Evolutionary conservation across 35 echinoderm and acorn worm genomes (phyloP), one percentile per base, ranked within the genome.

Genomic region (Ophiothrix spiculata): DNA sequence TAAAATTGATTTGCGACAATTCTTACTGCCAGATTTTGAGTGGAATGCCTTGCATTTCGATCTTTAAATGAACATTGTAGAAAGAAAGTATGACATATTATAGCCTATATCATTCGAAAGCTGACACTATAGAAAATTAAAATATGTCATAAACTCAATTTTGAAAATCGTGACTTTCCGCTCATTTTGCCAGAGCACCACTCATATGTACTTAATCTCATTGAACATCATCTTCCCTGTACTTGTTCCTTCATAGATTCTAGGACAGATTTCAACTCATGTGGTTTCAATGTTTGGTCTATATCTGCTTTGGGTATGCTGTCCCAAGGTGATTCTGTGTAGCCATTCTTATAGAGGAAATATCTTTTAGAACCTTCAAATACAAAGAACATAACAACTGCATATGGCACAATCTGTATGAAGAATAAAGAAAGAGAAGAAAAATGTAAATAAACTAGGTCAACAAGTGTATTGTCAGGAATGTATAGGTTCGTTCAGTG

Each of bases 381-480:
- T 4, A 90, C 81, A 86, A 99, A 86, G 86, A 99, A 99, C 96
- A 99, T 99, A 33, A 99, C 37, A 2, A 92, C 92, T 39, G 89
- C 86, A 80, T 94, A 99, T 13, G 96, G 96, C 0, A 88, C 89
- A 75, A 99, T 78, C 96, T 99, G 79, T 23, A 82, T 82, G 82
- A 64, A 12, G 83, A 88, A 81, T 36, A 35, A 54, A 85, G 56
- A 35, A 37, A 74, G 75, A 37, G 11, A 17, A 36, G n/a, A 77
- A 76, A 13, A 14, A 81, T 81, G 13, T 23, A 17, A 77, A 17
- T 12, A 77, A 12, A 34, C 33, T 15, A 60, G 56, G 13, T 60
- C 13, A 60, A 15, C 13, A 15, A 15, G 56, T 60, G 56, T 13
- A 60, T n/a, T n/a, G n/a, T n/a, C n/a, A n/a, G n/a, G n/a, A n/a